Conservation (phyloP, 2,113 vertebrate genomes). For the Malurus melanocephalus region DNA sequence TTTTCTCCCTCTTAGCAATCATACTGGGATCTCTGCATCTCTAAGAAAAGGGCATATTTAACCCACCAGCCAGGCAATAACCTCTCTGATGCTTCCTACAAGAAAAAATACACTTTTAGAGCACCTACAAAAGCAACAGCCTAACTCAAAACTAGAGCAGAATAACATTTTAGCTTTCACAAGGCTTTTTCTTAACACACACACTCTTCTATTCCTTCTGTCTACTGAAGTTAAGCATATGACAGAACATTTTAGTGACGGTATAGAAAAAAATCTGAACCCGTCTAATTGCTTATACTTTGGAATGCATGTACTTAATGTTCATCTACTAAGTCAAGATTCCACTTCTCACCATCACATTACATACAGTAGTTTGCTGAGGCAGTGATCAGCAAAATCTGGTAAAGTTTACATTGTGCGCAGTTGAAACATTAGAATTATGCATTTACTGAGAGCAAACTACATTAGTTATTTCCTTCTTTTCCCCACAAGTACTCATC, state of each 20-base stretch:
- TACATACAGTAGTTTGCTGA: neutral
- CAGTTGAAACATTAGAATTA: neutral
- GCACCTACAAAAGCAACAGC: neutral
- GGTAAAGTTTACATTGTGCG: neutral
- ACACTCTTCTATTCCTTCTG: neutral
- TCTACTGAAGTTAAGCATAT: neutral
- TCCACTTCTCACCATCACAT: neutral
- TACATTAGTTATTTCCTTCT: neutral
- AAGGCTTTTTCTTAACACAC: neutral
- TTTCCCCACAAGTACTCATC: neutral
- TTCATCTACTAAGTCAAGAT: neutral
- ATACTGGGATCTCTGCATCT: neutral
- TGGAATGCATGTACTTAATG: neutral
- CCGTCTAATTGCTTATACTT: neutral
- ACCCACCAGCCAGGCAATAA: neutral
- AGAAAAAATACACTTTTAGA: neutral
- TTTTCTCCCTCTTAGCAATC: neutral
- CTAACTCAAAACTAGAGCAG: neutral
- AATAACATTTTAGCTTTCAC: neutral
- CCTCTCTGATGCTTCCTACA: neutral
- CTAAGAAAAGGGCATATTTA: neutral
- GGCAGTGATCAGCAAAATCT: neutral
- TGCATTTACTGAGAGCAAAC: neutral
- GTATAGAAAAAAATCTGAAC: neutral
- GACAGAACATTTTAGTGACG: neutral